These are phyloP conservation scores for Lagria hirta DNA, from an alignment of 2,888 invertebrate genomes.

Conservation along the genomic window DNA sequence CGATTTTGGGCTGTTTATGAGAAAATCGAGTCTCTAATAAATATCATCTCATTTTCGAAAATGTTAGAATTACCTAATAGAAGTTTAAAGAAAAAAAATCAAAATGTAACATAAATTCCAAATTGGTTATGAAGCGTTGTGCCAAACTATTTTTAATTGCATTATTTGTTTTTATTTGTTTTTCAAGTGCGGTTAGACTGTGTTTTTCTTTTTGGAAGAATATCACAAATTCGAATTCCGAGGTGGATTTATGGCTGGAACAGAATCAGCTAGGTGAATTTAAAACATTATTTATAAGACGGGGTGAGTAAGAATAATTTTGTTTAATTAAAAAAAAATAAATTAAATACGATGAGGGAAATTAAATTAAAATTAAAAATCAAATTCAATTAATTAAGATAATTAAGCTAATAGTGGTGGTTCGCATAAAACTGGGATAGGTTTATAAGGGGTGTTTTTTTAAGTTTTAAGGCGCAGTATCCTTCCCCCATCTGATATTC, in stretches of 20 bases:
- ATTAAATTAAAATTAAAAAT: no score
- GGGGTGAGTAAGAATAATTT: constrained; percentile 70
- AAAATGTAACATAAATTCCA: constrained; percentile 32
- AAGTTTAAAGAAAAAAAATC: constrained; percentile 12
- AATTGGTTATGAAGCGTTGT: constrained; percentile 51
- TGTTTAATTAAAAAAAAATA: no score
- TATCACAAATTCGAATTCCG: no score
- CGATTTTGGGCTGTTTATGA: constrained; percentile 1
- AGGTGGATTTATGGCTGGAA: constrained; percentile 75
- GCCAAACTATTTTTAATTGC: constrained; percentile 56
- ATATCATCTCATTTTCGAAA: neutral
- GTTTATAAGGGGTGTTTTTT: constrained; percentile 1
- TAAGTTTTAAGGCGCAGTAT: constrained; percentile 31
- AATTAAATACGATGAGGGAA: no score
- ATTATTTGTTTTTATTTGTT: constrained; percentile 57
- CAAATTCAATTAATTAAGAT: no score
- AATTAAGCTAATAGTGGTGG: neutral
- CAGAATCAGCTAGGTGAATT: constrained; percentile 72
- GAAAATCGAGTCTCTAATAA: constrained; percentile 1
- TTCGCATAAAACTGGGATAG: constrained; percentile 7
- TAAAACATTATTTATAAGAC: constrained; percentile 68
- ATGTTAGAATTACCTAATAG: no score
- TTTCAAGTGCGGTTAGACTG: constrained; percentile 54
- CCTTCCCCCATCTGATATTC: constrained; percentile 24
- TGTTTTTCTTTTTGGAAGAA: constrained; percentile 55